phyloP scores from a whole-genome alignment of 2,113 vertebrate genomes.

The Sturnus vulgaris region DNA sequence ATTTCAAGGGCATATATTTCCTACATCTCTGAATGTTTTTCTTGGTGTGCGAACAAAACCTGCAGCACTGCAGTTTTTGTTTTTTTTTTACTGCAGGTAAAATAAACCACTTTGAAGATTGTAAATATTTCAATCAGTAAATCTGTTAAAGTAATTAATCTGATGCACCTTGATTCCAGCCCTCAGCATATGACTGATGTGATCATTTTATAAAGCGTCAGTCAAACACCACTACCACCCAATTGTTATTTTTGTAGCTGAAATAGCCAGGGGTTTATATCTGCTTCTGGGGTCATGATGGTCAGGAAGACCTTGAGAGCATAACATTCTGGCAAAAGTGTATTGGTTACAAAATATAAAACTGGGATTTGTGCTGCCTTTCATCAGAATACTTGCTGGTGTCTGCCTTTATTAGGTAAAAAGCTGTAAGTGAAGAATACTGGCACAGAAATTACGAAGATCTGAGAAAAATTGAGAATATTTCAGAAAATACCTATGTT shows the following conservation, averaged over 20 bases:
- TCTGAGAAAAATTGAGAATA: background rate
- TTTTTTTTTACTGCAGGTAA: background rate
- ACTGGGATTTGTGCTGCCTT: background rate
- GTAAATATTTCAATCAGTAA: background rate
- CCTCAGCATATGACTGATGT: background rate
- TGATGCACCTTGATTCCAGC: background rate
- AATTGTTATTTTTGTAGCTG: background rate
- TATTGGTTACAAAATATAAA: background rate
- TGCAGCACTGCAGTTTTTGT: background rate
- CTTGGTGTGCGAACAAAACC: background rate
- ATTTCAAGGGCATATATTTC: background rate
- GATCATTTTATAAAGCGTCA: background rate
- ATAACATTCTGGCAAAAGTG: background rate
- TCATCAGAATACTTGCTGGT: background rate
- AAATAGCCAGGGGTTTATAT: background rate
- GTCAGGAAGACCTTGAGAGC: background rate
- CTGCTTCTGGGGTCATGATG: background rate
- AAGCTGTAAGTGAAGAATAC: background rate
- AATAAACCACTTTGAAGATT: background rate
- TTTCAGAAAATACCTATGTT: background rate
- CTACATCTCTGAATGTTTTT: background rate
- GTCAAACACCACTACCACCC: background rate
- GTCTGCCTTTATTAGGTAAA: background rate
- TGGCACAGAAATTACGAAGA: background rate
- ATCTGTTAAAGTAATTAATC: background rate